phyloP scores from a whole-genome alignment of 2,888 invertebrate species.

The Leptinotarsa haldemani region DNA sequence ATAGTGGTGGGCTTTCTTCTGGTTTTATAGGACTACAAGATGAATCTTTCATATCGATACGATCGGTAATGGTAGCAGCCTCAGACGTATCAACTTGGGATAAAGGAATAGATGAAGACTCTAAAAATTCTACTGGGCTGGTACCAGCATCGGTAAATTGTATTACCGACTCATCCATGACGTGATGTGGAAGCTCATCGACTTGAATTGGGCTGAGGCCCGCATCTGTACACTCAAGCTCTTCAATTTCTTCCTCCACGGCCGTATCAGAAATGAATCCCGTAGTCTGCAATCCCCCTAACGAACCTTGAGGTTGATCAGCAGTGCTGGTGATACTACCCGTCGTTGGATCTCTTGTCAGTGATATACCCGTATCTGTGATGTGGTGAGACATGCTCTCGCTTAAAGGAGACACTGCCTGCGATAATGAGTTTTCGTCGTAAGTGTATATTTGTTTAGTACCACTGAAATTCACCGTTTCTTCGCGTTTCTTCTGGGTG shows the following conservation, averaged over 20 bases:
- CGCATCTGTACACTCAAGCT: conserved; percentile 69
- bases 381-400: conserved; percentile 69
- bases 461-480: conserved; percentile 68
- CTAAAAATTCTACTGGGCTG: conserved; percentile 68
- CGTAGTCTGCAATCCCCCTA: conserved; percentile 63
- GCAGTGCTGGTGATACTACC: conserved; percentile 66
- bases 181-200: conserved; percentile 65
- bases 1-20: conserved; percentile 56
- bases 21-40: conserved; percentile 68
- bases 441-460: conserved; percentile 68
- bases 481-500: conserved; percentile 65
- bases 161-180: conserved; percentile 61
- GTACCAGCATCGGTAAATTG: conserved; percentile 67
- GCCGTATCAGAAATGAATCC: conserved; percentile 67
- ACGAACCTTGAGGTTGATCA: conserved; percentile 60
- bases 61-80: conserved; percentile 68
- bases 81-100: conserved; percentile 68
- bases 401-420: conserved; percentile 64
- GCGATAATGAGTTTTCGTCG: conserved; percentile 57
- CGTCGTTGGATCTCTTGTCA: conserved; percentile 67
- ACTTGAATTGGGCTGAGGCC: conserved; percentile 70
- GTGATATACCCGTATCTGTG: conserved; percentile 70
- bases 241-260: conserved; percentile 63
- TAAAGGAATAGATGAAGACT: conserved; percentile 62
- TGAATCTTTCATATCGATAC: conserved; percentile 68